Percentiles rank a stretch among this genome's conserved stretches.
Evolutionary conservation across 1,140 invertebrate species (phyloP).

Genomic region (Pseudomyrmex dendroicus): DNA sequence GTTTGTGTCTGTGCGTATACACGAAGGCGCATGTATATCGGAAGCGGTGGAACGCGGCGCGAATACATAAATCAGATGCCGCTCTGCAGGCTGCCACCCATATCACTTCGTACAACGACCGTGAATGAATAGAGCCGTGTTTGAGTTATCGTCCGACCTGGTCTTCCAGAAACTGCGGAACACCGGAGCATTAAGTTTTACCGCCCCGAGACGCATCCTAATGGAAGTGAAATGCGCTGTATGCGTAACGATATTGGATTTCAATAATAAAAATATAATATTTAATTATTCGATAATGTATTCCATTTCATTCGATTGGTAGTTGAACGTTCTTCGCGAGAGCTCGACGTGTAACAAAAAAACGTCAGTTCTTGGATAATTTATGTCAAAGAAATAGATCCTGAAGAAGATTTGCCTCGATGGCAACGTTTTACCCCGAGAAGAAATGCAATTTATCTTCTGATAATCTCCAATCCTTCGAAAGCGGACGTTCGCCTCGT

Average conservation of each 20-base stretch:
- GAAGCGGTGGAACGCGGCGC: slow-evolving; percentile 61
- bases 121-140: slow-evolving; percentile 80
- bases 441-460: slow-evolving; percentile 62
- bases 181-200: slow-evolving; percentile 46
- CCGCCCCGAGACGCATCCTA: slow-evolving; percentile 33
- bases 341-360: slow-evolving; percentile 26
- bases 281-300: no score
- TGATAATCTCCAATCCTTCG: slow-evolving; percentile 63
- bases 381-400: slow-evolving; percentile 54
- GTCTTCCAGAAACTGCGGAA: slow-evolving; percentile 66
- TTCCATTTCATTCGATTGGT: not conserved
- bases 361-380: slow-evolving; percentile 46
- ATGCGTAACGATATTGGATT: no score
- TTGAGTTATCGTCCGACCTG: slow-evolving; percentile 77
- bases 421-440: slow-evolving; percentile 45
- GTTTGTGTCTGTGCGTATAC: slow-evolving; percentile 33
- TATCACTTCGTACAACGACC: slow-evolving; percentile 78
- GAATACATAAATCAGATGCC: slow-evolving; percentile 79
- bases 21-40: slow-evolving; percentile 54
- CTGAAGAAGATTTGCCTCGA: slow-evolving; percentile 27
- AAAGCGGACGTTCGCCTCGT: slow-evolving; percentile 59
- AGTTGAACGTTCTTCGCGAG: slow-evolving; percentile 17
- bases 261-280: no score
- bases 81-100: slow-evolving; percentile 77
- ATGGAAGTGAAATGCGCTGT: slow-evolving; percentile 23